These are phyloP conservation scores for Uropsilus gracilis DNA, from an alignment of 2,113 vertebrate genomes.

Conservation along the genomic window DNA sequence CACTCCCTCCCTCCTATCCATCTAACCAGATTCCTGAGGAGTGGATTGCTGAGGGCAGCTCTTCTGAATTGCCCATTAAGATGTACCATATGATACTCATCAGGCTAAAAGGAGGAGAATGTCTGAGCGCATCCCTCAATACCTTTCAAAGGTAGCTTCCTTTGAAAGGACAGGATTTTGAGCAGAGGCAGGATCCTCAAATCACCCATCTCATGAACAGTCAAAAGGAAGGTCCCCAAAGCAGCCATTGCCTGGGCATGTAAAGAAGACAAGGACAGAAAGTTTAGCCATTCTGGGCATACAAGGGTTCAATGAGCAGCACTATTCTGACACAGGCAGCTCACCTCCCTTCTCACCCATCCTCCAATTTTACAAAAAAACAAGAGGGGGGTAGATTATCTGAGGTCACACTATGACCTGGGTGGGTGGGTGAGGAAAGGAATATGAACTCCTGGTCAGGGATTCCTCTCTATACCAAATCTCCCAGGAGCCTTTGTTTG, in stretches of 20 bases:
- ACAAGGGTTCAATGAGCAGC: neutral
- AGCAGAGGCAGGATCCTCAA: no score
- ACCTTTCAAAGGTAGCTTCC: neutral
- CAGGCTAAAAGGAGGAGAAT: rapidly evolving
- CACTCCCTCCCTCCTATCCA: neutral
- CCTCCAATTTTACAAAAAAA: neutral
- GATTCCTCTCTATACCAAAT: neutral
- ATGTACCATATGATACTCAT: neutral
- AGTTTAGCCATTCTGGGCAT: neutral
- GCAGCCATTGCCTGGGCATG: neutral
- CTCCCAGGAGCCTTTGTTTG: neutral
- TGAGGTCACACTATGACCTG: neutral
- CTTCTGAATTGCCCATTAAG: neutral
- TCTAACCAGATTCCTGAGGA: neutral
- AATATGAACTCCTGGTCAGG: neutral
- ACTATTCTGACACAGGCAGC: rapidly evolving
- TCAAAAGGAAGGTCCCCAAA: neutral
- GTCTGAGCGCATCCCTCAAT: neutral
- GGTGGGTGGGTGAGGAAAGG: neutral
- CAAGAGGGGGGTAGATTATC: neutral
- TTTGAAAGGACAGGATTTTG: neutral
- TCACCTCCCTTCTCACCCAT: neutral
- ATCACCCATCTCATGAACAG: neutral
- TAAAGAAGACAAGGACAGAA: neutral
- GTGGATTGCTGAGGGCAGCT: neutral